Conservation (phyloP, 2,797 vertebrate genomes). For the Sebastes itinus region DNA sequence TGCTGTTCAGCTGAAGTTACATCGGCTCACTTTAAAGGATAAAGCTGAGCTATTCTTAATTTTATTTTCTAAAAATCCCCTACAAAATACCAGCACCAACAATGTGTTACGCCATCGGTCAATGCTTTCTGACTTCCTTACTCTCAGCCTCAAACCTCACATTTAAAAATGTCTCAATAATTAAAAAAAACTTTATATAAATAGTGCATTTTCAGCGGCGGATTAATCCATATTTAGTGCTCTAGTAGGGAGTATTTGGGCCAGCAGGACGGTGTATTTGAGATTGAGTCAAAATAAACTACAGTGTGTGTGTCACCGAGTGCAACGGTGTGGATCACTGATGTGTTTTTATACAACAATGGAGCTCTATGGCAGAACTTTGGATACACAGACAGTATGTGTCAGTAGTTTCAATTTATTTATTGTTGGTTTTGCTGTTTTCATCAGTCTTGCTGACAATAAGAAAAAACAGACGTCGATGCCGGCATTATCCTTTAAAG, state of each 20-base stretch:
- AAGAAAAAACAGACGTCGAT: neutral
- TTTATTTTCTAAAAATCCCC: neutral
- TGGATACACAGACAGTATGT: neutral
- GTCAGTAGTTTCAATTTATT: neutral
- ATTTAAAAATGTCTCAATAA: neutral
- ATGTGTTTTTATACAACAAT: neutral
- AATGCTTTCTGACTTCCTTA: neutral
- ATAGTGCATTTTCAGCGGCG: rapidly evolving
- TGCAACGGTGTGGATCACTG: neutral
- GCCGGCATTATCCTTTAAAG: neutral
- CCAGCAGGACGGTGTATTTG: neutral
- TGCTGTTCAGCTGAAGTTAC: no score
- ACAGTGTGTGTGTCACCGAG: neutral
- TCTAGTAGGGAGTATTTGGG: neutral
- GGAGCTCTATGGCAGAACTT: neutral
- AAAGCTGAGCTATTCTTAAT: neutral
- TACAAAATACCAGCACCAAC: neutral
- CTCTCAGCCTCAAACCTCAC: neutral
- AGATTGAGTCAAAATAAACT: neutral
- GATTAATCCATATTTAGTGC: neutral
- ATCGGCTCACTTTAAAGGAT: no score
- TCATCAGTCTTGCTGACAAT: neutral
- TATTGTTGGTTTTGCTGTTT: neutral
- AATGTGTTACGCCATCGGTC: neutral
- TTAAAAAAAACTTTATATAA: neutral